Percentiles rank a stretch among this genome's conserved stretches.
These are phyloP conservation scores for Apodemia zela DNA, from an alignment of 2,888 invertebrate species.

Conservation along the genomic window DNA sequence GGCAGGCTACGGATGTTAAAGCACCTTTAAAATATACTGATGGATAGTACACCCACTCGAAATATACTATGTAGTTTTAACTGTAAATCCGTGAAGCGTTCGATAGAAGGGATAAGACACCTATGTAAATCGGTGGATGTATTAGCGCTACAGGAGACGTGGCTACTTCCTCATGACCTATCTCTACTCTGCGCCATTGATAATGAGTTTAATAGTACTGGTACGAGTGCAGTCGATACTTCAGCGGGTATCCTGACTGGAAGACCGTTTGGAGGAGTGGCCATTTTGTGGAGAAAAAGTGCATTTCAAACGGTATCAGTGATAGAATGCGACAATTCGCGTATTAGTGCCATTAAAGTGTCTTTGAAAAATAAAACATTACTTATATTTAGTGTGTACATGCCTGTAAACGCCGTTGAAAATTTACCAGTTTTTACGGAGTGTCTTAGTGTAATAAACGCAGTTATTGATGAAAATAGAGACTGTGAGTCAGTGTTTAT, in stretches of 20 bases:
- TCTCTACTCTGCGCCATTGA: not conserved
- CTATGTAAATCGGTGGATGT: conserved; percentile 1
- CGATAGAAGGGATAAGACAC: conserved; percentile 4
- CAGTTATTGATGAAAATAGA: not conserved
- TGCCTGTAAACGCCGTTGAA: not conserved
- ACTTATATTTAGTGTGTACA: not conserved
- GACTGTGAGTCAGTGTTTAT: not conserved
- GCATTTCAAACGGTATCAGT: not conserved
- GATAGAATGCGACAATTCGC: not conserved
- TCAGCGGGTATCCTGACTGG: not conserved
- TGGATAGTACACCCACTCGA: not conserved
- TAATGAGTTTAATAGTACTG: not conserved
- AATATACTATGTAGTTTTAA: no score
- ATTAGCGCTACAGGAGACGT: conserved; percentile 7
- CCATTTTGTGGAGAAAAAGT: not conserved
- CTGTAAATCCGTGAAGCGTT: not conserved
- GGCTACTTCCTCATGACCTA: conserved; percentile 12
- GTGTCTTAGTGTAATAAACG: not conserved
- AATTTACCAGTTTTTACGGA: not conserved
- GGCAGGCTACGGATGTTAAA: conserved; percentile 29
- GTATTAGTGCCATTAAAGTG: not conserved
- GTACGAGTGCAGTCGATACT: not conserved
- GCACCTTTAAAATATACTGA: conserved; percentile 24
- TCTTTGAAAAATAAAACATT: not conserved
- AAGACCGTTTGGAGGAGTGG: not conserved